Evolutionary conservation across 1,140 invertebrate species (phyloP).

Genomic region (Polypedilum pembai): DNA sequence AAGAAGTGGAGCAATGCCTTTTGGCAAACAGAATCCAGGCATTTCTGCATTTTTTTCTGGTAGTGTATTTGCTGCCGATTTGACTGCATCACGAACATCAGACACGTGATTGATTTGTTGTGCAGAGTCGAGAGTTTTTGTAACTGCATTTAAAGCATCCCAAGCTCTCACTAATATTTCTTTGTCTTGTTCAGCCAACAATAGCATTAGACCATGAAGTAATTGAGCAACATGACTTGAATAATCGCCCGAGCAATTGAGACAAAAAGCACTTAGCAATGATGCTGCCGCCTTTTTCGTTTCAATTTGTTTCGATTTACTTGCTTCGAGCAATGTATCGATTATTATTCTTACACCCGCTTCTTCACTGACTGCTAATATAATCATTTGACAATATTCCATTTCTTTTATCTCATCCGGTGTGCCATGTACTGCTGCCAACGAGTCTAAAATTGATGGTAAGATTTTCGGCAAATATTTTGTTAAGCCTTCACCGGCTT

Average conservation of each 20-base stretch:
- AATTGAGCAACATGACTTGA: slow-evolving; percentile 80
- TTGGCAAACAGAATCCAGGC: slow-evolving; percentile 92
- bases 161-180: slow-evolving; percentile 77
- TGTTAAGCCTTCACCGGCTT: slow-evolving; percentile 90
- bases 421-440: slow-evolving; percentile 62
- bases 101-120: slow-evolving; percentile 76
- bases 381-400: slow-evolving; percentile 89
- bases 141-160: slow-evolving; percentile 85
- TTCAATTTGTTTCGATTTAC: slow-evolving; percentile 55
- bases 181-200: slow-evolving; percentile 74
- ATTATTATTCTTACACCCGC: slow-evolving; percentile 79
- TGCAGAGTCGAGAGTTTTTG: slow-evolving; percentile 74
- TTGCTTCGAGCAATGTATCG: slow-evolving; percentile 80
- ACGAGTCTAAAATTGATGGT: slow-evolving; percentile 75
- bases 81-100: slow-evolving; percentile 84
- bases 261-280: slow-evolving; percentile 83
- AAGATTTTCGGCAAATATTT: slow-evolving; percentile 86
- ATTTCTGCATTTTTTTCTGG: slow-evolving; percentile 69
- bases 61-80: slow-evolving; percentile 80
- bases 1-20: slow-evolving; percentile 88
- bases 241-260: slow-evolving; percentile 79
- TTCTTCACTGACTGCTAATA: slow-evolving; percentile 83
- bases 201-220: slow-evolving; percentile 73
- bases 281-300: slow-evolving; percentile 71
- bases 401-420: slow-evolving; percentile 67